A percentile compares a stretch with the other conserved stretches of the same genome.
phyloP scores from a whole-genome alignment of 2,888 invertebrate species.

The Ceraclea dissimilis region DNA sequence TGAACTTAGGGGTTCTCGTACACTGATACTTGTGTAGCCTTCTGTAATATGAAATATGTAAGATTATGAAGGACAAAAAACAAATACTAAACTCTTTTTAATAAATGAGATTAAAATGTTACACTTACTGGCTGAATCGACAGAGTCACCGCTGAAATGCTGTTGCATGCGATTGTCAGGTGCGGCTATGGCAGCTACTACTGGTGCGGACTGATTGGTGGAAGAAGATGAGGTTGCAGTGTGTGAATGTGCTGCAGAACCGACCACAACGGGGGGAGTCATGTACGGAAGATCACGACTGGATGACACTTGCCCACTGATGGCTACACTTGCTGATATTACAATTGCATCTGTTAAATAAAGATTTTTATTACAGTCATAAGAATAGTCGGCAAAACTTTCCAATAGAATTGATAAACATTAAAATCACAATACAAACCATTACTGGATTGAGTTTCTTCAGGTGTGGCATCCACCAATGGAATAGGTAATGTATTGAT shows the following conservation, averaged over 20 bases:
- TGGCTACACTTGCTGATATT: conserved; percentile 81
- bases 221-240: conserved; percentile 26
- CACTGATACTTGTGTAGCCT: conserved; percentile 88
- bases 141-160: conserved; percentile 86
- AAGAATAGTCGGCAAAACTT: background rate
- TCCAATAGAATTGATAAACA: too few relatives aligned
- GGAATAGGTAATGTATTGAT: conserved; percentile 27
- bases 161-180: conserved; percentile 35
- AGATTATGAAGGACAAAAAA: background rate
- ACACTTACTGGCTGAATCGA: conserved; percentile 69
- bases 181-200: conserved; percentile 31
- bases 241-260: conserved; percentile 16
- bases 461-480: conserved; percentile 15
- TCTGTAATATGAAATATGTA: conserved; percentile 48
- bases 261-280: conserved; percentile 65
- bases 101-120: too few relatives aligned
- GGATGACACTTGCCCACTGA: conserved; percentile 77
- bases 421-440: conserved; percentile 9
- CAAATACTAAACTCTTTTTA: too few relatives aligned
- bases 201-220: conserved; percentile 30
- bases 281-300: conserved; percentile 85
- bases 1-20: conserved; percentile 70
- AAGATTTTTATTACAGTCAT: background rate
- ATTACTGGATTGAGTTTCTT: conserved; percentile 19
- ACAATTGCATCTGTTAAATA: conserved; percentile 37